Base-by-base conservation (phyloP, 1,140 invertebrate species). In the Hycleus phaleratus region DNA sequence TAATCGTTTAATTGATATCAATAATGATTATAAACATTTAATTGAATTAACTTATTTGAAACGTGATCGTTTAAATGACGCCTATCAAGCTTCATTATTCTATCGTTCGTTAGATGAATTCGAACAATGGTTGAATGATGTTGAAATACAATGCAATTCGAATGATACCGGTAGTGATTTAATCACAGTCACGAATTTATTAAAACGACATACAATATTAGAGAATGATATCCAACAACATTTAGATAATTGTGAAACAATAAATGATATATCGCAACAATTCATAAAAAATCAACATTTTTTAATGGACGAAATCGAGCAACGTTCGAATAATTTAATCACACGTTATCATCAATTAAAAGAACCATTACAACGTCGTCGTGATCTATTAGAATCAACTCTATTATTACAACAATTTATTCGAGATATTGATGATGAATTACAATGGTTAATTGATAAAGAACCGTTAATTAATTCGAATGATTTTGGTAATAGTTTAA, bases 361-460 rank as follows among this genome's bases (percentile, higher is more conserved):
- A 71, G 90, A 94, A 65, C 93, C 93, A 2, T 85, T 95, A 67
- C 90, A 93, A 69, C 93, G 93, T 58, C 78, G 92, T 0, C 78
- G 90, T 40, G 92, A 95, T 60, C 93, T 95, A 71, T 74, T 97
- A 4, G 90, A 94, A 69, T 93, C 95, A 66, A 90, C 93, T 0
- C 79, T 87, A 10, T 77, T 90, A 11, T 69, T 95, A 18, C 91
- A 95, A 67, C 88, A 93, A 68, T 93, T 93, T 73, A 76, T 87
- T 38, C 75, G 91, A 48, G 91, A 95, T 69, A 85, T 90, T 0
- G 88, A 93, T 49, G 91, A 95, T 69, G 91, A 95, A 69, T 62
- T 92, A 3, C 81, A 86, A 60, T 95, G 91, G 91, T 70, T 91
- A 9, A 72, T 79, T 1, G 94, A 97, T 70, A 93, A 93, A 65